Conservation (phyloP, 92 coral and sea anemone species). For the Phenganax subtilis region DNA sequence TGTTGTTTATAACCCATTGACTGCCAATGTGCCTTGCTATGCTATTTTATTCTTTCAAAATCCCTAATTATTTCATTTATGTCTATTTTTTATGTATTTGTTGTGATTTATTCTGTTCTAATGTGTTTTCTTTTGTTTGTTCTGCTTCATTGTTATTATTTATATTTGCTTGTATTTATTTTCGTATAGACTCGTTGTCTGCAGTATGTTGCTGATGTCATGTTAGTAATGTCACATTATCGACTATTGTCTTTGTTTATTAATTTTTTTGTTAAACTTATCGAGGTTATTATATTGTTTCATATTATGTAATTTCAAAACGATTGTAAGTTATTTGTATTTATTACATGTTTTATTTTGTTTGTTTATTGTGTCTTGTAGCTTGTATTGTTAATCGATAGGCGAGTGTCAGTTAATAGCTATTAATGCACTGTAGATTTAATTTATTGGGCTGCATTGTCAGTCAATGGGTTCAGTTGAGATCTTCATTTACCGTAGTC, state of each 20-base stretch:
- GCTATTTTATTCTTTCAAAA: no score
- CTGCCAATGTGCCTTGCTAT: no score
- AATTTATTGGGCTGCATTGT: no score
- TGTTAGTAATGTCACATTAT: slow-evolving; percentile 2
- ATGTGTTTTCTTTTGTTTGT: slow-evolving; percentile 1
- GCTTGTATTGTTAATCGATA: not conserved
- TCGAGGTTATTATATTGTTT: not conserved
- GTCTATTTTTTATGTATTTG: not conserved
- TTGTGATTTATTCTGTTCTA: not conserved
- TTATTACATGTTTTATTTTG: slow-evolving; percentile 18
- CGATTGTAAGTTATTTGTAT: slow-evolving; percentile 16
- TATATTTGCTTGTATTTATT: slow-evolving; percentile 7
- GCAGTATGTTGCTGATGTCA: slow-evolving; percentile 9
- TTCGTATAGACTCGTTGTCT: slow-evolving; percentile 11
- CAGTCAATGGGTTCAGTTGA: no score
- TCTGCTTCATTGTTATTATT: not conserved
- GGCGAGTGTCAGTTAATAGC: no score
- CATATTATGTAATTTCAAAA: slow-evolving; percentile 14
- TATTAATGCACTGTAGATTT: no score
- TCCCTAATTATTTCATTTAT: no score
- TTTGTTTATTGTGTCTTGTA: not conserved
- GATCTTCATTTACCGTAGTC: no score
- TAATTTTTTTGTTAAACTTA: not conserved
- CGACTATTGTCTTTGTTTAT: slow-evolving; percentile 4
- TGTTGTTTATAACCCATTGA: no score